A percentile compares a stretch with the other conserved stretches of the same genome.
Conservation (phyloP, 2,113 vertebrate species). For the Chamaea fasciata region DNA sequence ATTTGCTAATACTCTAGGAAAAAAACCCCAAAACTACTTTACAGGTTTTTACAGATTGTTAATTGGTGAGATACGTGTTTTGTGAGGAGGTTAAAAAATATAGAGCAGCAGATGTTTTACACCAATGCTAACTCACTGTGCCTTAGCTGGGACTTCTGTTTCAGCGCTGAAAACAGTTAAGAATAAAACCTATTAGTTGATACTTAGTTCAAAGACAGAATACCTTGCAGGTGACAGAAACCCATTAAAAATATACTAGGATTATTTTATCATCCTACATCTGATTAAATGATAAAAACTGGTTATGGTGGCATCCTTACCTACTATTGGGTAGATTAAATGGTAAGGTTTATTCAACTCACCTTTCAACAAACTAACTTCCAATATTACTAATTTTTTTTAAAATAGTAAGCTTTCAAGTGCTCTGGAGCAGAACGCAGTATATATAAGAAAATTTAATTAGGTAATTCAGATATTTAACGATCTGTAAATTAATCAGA, state of each 20-base stretch:
- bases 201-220: neutral
- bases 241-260: neutral
- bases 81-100: neutral
- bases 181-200: neutral
- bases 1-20: neutral
- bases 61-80: neutral
- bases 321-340: neutral
- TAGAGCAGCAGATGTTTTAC: rapidly evolving
- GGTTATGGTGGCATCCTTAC: neutral
- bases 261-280: neutral
- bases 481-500: neutral
- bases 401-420: neutral
- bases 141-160: neutral
- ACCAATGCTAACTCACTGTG: neutral
- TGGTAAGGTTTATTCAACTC: neutral
- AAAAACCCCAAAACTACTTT: neutral
- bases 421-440: neutral
- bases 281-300: neutral
- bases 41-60: neutral
- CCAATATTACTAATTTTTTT: neutral
- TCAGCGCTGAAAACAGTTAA: neutral
- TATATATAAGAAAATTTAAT: neutral
- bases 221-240: neutral
- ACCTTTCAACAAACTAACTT: neutral
- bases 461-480: neutral